phyloP scores from a whole-genome alignment of 2,888 invertebrate species.

The Chrysotoxum bicinctum region DNA sequence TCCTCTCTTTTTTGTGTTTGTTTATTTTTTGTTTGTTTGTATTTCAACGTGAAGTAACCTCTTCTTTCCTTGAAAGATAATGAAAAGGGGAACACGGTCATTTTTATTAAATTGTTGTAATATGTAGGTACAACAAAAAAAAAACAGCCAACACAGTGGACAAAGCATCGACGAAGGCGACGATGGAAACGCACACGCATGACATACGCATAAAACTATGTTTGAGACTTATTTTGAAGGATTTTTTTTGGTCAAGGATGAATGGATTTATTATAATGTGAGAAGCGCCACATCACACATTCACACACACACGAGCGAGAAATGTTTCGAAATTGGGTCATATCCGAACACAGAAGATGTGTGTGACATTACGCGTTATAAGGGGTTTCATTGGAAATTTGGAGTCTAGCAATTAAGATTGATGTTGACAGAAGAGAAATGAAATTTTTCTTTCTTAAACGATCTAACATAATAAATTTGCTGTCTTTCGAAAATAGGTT shows the following conservation, averaged over 20 bases:
- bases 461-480: background rate
- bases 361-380: conserved; percentile 1
- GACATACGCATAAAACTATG: conserved; percentile 55
- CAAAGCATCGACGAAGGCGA: background rate
- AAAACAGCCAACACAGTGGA: background rate
- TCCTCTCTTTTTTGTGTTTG: conserved; percentile 14
- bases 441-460: background rate
- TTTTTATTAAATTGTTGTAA: conserved; percentile 78
- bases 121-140: too few relatives aligned
- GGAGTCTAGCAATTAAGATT: background rate
- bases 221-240: conserved; percentile 54
- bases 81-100: conserved; percentile 80
- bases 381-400: background rate
- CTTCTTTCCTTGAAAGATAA: conserved; percentile 81
- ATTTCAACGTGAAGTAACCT: conserved; percentile 61
- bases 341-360: conserved; percentile 20
- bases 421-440: background rate
- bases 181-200: conserved; percentile 29
- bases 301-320: background rate
- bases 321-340: conserved; percentile 24
- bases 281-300: conserved; percentile 1
- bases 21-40: conserved; percentile 16
- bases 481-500: background rate
- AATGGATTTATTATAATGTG: conserved; percentile 52
- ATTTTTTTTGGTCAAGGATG: conserved; percentile 67